Percentiles rank a stretch among this genome's conserved stretches.
Evolutionary conservation across 2,888 invertebrate genomes (phyloP).

Genomic region (Brenthis hecate): DNA sequence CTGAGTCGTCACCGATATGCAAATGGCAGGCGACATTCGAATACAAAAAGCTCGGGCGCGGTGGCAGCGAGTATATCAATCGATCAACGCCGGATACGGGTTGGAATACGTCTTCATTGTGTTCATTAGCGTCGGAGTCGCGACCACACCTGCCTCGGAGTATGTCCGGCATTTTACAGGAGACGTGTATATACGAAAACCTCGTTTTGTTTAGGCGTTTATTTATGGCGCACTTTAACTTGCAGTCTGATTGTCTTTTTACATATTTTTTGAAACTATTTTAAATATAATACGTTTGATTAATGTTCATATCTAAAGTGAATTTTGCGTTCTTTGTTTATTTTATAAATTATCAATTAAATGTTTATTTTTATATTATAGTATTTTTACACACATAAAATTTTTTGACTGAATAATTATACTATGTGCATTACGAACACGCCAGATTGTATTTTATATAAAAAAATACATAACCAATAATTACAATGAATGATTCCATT

Average conservation of each 20-base stretch:
- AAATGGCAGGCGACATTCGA: slow-evolving; percentile 78
- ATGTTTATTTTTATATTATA: no score
- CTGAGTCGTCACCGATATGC: slow-evolving; percentile 71
- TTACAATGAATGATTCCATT: no score
- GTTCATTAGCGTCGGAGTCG: slow-evolving; percentile 75
- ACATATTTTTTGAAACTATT: slow-evolving; percentile 1
- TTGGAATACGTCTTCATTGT: slow-evolving; percentile 81
- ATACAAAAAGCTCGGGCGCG: slow-evolving; percentile 81
- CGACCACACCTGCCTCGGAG: slow-evolving; percentile 72
- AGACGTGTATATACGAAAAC: slow-evolving; percentile 34
- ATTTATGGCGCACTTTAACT: slow-evolving; percentile 33
- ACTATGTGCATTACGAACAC: no score
- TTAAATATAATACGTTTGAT: background rate
- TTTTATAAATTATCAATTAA: no score
- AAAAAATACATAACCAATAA: no score
- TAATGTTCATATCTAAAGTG: background rate
- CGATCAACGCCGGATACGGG: slow-evolving; percentile 82
- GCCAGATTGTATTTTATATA: no score
- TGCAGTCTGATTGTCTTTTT: background rate
- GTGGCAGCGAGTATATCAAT: slow-evolving; percentile 82
- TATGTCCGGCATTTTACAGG: slow-evolving; percentile 63
- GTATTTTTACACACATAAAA: no score
- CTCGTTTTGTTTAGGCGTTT: slow-evolving; percentile 35
- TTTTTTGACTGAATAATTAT: background rate
- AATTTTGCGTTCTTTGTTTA: background rate